Evolutionary conservation across 2,888 invertebrate genomes (phyloP), one percentile per base, ranked within the genome.

Genomic region (Acrobasis consociella): DNA sequence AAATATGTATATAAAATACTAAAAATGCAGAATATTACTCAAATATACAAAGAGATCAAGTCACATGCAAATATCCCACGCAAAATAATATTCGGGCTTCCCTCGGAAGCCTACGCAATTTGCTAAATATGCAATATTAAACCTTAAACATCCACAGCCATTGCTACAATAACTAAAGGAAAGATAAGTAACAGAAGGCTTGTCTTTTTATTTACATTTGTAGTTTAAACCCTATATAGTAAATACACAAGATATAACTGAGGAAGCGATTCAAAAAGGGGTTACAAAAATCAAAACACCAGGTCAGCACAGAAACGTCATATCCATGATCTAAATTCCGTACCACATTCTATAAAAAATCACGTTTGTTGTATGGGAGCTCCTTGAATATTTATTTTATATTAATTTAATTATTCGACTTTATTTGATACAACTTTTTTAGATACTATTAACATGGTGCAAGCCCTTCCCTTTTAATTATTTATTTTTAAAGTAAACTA

Each of bases 161-260:
- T 73, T 78, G 77, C 73, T 80, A 83, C 79, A 71, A 73, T 68
- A 72, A 68, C 68, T 69, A 67, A 63, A 60, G 37, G 53, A 71
- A 74, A 46, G 17, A 15, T 73, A 72, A 77, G 81, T 81, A 82
- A 82, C 83, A 80, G 77, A 79, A 75, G 77, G 73, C 74, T 76
- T 74, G 66, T 70, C 65, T 63, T 50, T 58, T 63, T n/a, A 71
- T 62, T 46, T 39, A n/a, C 13, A 11, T 11, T 13, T 52, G 31
- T 0, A 11, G 11, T 8, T 42, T 42, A 11, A 42, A 42, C n/a
- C n/a, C n/a, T 10, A 11, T 42, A 11, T 42, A 42, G 13, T 46
- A 5, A 13, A 46, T n/a, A 46, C 46, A 46, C 46, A 13, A 13
- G 46, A n/a, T 13, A 46, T n/a, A 46, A 13, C n/a, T n/a, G 46